Base-by-base conservation (phyloP, 1,140 invertebrate species). In the Colletes gigas region DNA sequence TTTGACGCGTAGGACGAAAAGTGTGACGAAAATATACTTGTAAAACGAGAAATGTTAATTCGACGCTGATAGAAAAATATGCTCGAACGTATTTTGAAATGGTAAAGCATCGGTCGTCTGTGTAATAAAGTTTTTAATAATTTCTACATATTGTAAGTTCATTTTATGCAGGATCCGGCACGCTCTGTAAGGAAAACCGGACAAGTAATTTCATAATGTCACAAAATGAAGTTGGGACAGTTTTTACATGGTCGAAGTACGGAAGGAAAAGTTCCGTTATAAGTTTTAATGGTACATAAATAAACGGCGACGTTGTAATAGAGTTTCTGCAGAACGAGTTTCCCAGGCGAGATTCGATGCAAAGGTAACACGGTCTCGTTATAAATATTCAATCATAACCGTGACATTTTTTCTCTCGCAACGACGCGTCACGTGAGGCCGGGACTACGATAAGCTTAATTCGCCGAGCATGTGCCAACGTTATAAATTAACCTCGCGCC, bases 231-330 rank as follows among this genome's bases (percentile, higher is more conserved):
- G 65, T 81, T 62, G 52, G 73, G 83, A 82, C 84, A 82, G 84
- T 81, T 70, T 77, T 76, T 78, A 74, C 59, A 81, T 82, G 71
- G 50, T 67, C 74, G 70, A 69, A 21, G 60, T 66, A 78, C 66
- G 69, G 62, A 77, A 74, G 63, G 83, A 66, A 60, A 78, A 85
- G 83, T 85, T 85, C 69, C 72, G 74, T 74, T 74, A 68, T 76
- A 86, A 86, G 84, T 86, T 86, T 86, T 86, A 86, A 86, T 86
- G 77, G 78, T 82, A 85, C 81, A 86, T 86, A 86, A 85, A 86
- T 83, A 86, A 85, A 85, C 77, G 84, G 75, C 70, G 50, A 79
- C 75, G 80, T 79, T 85, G 73, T 86, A 86, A 86, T 86, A 86
- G 84, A 85, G 79, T 86, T 86, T 78, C 67, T 50, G 39, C 71